These are phyloP conservation scores for Drosophila pruinosa DNA, from an alignment of 1,140 invertebrate genomes.

Conservation along the genomic window DNA sequence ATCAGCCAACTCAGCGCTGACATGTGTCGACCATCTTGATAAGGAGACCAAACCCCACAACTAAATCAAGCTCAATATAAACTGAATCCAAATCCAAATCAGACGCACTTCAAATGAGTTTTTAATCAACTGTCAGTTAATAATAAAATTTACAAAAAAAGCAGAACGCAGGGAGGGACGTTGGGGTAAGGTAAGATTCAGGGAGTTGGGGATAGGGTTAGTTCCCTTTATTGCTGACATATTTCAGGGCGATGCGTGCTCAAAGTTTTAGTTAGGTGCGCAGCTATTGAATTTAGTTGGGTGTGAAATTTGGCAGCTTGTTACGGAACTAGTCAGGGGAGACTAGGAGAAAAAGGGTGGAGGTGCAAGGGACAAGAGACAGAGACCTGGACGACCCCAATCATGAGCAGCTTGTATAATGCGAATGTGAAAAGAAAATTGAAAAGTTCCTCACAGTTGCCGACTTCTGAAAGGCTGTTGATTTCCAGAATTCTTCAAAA, in stretches of 20 bases:
- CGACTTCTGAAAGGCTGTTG: slow-evolving; percentile 63
- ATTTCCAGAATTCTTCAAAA: slow-evolving; percentile 62
- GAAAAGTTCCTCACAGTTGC: slow-evolving; percentile 62
- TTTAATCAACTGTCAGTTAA: slow-evolving; percentile 77
- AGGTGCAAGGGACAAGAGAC: background rate
- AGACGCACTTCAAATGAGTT: slow-evolving; percentile 47
- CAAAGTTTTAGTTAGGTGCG: slow-evolving; percentile 67
- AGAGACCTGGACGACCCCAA: slow-evolving; percentile 52
- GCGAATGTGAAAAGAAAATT: slow-evolving; percentile 74
- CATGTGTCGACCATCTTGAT: slow-evolving; percentile 71
- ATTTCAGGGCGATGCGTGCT: slow-evolving; percentile 24
- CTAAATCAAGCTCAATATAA: slow-evolving; percentile 6
- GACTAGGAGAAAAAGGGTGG: background rate
- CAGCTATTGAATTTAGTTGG: slow-evolving; percentile 44
- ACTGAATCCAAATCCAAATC: slow-evolving; percentile 45
- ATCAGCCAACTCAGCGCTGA: slow-evolving; percentile 60
- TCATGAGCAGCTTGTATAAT: slow-evolving; percentile 78
- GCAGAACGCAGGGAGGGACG: background rate
- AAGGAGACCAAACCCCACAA: slow-evolving; percentile 36
- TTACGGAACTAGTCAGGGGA: slow-evolving; percentile 31
- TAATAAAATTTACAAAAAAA: slow-evolving; percentile 66
- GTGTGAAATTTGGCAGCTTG: slow-evolving; percentile 77
- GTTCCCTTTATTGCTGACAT: slow-evolving; percentile 13
- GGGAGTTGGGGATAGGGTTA: background rate
- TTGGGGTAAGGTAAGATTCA: too few species aligned